Base-by-base conservation (phyloP, 2,888 invertebrate genomes). In the Psylliodes chrysocephalus region DNA sequence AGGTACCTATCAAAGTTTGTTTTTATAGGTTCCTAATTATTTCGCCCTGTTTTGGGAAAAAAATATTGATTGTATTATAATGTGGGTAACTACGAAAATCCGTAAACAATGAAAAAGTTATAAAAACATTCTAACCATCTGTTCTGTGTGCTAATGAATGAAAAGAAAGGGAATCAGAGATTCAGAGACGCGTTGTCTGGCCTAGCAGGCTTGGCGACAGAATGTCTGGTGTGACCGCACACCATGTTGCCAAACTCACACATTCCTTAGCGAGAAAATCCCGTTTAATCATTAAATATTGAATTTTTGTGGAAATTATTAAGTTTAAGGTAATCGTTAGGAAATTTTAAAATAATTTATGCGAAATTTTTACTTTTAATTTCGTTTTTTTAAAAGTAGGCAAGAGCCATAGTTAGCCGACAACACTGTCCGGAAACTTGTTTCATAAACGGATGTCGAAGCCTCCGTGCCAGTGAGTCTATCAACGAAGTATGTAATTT, bases 191-290 rank as follows among this genome's bases (percentile, higher is more conserved):
- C 87, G 86, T 86, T 90, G 90, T 91, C 91, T 90, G 89, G 90
- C 87, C 86, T 88, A 87, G 87, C 89, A 86, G 87, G 90, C 87
- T 89, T 88, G 93, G 93, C 93, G 93, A 93, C 93, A 93, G 92
- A 91, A 91, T 93, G 93, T 93, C 93, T 93, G 92, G 92, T 89
- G 87, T 89, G 90, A 90, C 88, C 88, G 84, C 70, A 79, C 80
- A 86, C 90, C 80, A 70, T 83, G 91, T 89, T 91, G 91, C 87
- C 90, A 84, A 72, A 76, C 79, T 78, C 79, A 79, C 85, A 75
- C 86, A 87, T 82, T 81, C 81, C 80, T 73, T 67, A 68, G 63
- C 28, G 18, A 10, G 15, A 60, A 30, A 44, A n/a, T 22, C 2
- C 17, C 7, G 22, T 49, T 56, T 38, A 44, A 33, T 1, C 12